Evolutionary conservation across 2,113 vertebrate genomes (phyloP).

Genomic region (Dolichallabes microphthalmus): DNA sequence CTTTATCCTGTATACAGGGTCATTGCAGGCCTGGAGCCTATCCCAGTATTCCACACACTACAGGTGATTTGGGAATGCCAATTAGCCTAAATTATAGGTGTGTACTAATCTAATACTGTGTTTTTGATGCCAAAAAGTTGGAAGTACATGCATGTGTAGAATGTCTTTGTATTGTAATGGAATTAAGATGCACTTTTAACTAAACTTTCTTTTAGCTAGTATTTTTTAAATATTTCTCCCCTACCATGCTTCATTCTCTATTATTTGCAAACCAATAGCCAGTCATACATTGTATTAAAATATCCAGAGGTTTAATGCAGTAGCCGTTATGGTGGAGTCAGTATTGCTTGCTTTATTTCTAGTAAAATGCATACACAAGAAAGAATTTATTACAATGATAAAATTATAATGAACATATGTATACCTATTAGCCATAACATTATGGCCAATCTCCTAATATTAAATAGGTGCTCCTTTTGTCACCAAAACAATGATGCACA

Average conservation of each 20-base stretch:
- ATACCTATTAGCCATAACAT: too few species aligned
- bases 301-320: not conserved
- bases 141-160: not conserved
- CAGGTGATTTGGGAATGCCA: too few species aligned
- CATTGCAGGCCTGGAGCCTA: too few species aligned
- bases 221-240: not conserved
- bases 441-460: too few species aligned
- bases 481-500: too few species aligned
- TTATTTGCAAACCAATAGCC: not conserved
- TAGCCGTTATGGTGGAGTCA: not conserved
- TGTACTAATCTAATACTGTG: not conserved
- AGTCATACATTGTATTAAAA: not conserved
- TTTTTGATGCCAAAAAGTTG: not conserved
- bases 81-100: too few species aligned
- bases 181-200: not conserved
- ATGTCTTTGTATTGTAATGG: not conserved
- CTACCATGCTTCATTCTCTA: not conserved
- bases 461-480: too few species aligned
- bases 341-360: not conserved
- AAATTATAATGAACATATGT: not conserved
- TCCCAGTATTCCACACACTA: too few species aligned
- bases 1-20: too few species aligned
- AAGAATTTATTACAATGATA: not conserved
- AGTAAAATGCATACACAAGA: not conserved
- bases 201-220: not conserved